These are phyloP conservation scores for Saccopteryx bilineata DNA, from an alignment of 2,113 vertebrate species.

Conservation along the genomic window DNA sequence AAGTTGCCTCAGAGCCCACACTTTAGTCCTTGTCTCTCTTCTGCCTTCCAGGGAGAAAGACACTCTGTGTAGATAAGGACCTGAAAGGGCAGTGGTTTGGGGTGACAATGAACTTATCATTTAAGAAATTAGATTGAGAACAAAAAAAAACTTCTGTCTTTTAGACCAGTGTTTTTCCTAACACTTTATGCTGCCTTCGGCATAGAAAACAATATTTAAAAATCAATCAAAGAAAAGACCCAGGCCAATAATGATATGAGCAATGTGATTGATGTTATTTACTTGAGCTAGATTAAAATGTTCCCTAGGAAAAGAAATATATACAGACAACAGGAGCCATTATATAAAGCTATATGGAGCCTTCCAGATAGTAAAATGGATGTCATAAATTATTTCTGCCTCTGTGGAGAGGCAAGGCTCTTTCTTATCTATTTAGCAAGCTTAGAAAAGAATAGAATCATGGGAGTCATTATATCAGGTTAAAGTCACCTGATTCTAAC, in stretches of 20 bases:
- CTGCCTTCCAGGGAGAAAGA: neutral
- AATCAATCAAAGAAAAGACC: conserved; percentile 66
- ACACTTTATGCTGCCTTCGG: neutral
- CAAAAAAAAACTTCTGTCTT: neutral
- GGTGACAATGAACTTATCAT: neutral
- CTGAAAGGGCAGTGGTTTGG: neutral
- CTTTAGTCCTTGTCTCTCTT: too few species aligned
- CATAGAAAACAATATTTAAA: conserved; percentile 64
- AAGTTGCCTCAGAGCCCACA: too few species aligned
- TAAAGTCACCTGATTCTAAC: neutral
- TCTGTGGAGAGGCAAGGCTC: neutral
- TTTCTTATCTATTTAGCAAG: conserved; percentile 38
- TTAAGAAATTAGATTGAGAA: neutral
- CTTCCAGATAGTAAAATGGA: conserved; percentile 68
- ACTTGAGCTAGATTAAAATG: conserved; percentile 73
- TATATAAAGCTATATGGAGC: conserved; percentile 63
- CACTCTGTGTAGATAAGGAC: neutral
- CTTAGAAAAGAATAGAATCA: neutral
- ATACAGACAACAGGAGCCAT: conserved; percentile 67
- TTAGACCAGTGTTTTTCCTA: neutral
- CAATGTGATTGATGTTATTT: conserved; percentile 76
- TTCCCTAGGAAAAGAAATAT: conserved; percentile 68
- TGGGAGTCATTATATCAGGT: neutral
- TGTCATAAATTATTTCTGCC: conserved; percentile 71
- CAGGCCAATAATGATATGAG: conserved; percentile 64